A percentile compares a stretch with the other conserved stretches of the same genome.
These are phyloP conservation scores for Brachymystax lenok DNA, from an alignment of 2,797 vertebrate genomes.

Conservation along the genomic window DNA sequence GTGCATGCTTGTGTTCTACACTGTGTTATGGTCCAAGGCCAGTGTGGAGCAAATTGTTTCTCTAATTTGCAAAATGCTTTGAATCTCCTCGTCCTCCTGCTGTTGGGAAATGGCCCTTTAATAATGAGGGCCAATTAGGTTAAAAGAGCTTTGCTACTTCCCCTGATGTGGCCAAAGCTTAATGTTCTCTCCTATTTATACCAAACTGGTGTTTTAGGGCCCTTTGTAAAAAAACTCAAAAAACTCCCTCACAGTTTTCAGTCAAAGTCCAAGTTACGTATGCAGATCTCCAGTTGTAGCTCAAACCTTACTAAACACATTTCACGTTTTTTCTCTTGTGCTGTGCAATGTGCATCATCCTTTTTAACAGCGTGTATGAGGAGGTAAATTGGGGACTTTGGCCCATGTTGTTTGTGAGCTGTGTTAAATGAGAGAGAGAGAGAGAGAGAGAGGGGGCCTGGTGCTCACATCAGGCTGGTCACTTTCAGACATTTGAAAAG, in stretches of 20 bases:
- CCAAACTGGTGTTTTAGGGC: not conserved
- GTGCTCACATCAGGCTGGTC: not conserved
- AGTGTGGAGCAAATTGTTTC: conserved; percentile 23
- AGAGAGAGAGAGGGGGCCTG: conserved; percentile 1
- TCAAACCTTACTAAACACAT: too few relatives aligned
- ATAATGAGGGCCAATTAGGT: conserved; percentile 30
- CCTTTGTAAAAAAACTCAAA: not conserved
- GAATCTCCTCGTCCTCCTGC: conserved; percentile 16
- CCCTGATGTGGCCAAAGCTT: conserved; percentile 3
- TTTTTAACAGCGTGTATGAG: not conserved
- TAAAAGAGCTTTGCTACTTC: conserved; percentile 7
- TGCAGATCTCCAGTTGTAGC: too few relatives aligned
- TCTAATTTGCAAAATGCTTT: conserved; percentile 30
- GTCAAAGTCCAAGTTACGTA: too few relatives aligned
- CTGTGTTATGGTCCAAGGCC: conserved; percentile 6
- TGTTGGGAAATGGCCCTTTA: conserved; percentile 24
- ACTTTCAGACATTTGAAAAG: too few relatives aligned
- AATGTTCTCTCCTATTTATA: not conserved
- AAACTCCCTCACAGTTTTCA: not conserved
- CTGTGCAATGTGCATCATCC: not conserved
- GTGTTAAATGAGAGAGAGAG: conserved; percentile 11
- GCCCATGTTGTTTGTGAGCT: conserved; percentile 9
- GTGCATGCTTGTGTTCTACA: not conserved
- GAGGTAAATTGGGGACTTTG: conserved; percentile 6
- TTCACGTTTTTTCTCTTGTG: too few relatives aligned